These are phyloP conservation scores for Cotesia glomerata DNA, from an alignment of 1,140 invertebrate species.

Conservation along the genomic window DNA sequence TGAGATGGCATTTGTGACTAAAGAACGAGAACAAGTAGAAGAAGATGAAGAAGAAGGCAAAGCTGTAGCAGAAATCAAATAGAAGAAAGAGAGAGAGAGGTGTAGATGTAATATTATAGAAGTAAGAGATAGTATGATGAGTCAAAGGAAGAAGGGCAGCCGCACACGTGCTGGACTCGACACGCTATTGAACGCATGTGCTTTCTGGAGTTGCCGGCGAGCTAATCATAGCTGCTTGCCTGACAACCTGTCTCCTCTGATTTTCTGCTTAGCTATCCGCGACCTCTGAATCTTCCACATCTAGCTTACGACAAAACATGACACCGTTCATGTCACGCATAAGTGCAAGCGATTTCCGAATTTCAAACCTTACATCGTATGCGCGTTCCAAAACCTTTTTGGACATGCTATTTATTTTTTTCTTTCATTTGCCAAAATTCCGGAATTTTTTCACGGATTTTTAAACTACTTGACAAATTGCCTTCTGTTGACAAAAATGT, in stretches of 20 bases:
- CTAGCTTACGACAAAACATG: neutral
- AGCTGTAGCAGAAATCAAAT: constrained; percentile 22
- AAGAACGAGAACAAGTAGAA: constrained; percentile 6
- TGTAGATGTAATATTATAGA: constrained; percentile 20
- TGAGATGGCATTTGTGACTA: constrained; percentile 34
- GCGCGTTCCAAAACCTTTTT: neutral
- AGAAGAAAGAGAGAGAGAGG: constrained; percentile 22
- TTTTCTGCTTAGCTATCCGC: constrained; percentile 58
- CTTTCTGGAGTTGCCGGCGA: constrained; percentile 34
- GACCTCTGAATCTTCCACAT: constrained; percentile 27
- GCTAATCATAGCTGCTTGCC: constrained; percentile 61
- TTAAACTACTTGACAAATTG: neutral
- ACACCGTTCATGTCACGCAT: neutral
- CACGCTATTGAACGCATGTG: constrained; percentile 45
- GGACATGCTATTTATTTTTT: constrained; percentile 16
- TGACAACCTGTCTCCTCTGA: constrained; percentile 64
- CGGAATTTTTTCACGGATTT: constrained; percentile 5
- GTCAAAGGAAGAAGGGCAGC: constrained; percentile 6
- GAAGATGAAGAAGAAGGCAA: neutral
- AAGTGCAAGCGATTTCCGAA: neutral
- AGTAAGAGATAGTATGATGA: neutral
- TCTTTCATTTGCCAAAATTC: constrained; percentile 14
- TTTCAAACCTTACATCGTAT: neutral
- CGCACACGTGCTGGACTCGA: constrained; percentile 55
- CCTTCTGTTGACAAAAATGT: neutral